Base-by-base conservation (phyloP, 1,140 invertebrate genomes). In the Bombus haemorrhoidalis region DNA sequence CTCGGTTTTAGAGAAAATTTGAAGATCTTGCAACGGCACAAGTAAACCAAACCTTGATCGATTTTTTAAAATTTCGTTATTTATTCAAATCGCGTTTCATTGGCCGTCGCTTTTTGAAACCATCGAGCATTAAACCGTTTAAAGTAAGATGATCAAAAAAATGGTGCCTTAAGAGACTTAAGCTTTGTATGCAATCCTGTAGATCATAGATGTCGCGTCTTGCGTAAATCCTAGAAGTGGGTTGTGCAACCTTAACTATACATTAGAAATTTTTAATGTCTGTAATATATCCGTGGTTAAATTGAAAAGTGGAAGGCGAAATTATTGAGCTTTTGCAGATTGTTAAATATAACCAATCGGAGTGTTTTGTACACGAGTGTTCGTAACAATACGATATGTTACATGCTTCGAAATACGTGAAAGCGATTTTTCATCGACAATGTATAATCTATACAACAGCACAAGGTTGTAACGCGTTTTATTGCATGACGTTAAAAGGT, bases 131-230 rank as follows among this genome's bases (percentile, higher is more conserved):
- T 12, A 34, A 57, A 41, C 25, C 37, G 13, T 28, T 76, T 28
- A 34, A 37, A 57, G 13, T 22, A 25, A 57, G 47, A 25, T n/a
- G 3, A 34, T 9, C 3, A 22, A 76, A 76, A 72, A 76, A 76
- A 59, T 57, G 34, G 3, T 18, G 13, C 6, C 25, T 76, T 12
- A 59, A 57, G 34, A 9, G 37, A 13, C 6, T 76, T n/a, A 76
- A 76, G 73, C 32, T 76, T 76, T 39, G 32, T 37, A 37, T 53
- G 32, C 74, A 32, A 59, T 57, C 18, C 18, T 53, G 9, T 76
- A 59, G 34, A 57, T 76, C n/a, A 76, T n/a, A 76, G 74, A 76
- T 76, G 74, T 76, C 74, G 74, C 47, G 47, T 57, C 34, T 76
- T 76, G 32, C 47, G 34, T 76, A 76, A 34, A 59, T 76, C 8